phyloP scores from a whole-genome alignment of 2,113 vertebrate species.

The Dinomys branickii region DNA sequence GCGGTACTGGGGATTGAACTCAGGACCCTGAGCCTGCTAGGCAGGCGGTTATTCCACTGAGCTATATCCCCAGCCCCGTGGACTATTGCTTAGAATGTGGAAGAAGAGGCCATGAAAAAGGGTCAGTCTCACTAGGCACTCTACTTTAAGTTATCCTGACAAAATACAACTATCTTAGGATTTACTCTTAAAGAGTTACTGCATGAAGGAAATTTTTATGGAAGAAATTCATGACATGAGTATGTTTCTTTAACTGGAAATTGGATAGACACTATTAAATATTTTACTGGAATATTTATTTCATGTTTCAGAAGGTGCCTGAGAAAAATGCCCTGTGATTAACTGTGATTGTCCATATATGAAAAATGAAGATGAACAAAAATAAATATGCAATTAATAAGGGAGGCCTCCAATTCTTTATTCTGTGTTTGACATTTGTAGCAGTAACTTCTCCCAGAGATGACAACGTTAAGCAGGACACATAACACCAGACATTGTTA shows the following conservation, averaged over 20 bases:
- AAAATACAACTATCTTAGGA: conserved; percentile 57
- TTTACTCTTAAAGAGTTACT: conserved; percentile 36
- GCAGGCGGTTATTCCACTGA: no score
- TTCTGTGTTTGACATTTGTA: not conserved
- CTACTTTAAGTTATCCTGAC: not conserved
- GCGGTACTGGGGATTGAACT: no score
- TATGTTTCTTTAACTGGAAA: conserved; percentile 63
- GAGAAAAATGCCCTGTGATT: conserved; percentile 56
- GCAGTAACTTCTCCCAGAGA: not conserved
- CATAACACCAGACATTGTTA: not conserved
- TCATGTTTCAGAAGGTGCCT: conserved; percentile 23
- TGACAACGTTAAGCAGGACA: not conserved
- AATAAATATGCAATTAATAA: conserved; percentile 50
- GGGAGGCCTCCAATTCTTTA: not conserved
- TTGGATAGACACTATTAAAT: conserved; percentile 52
- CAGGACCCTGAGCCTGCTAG: no score
- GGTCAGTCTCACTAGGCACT: not conserved
- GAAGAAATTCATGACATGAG: conserved; percentile 41
- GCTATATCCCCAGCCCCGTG: no score
- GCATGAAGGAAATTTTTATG: conserved; percentile 47
- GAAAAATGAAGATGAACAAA: conserved; percentile 56
- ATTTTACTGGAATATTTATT: conserved; percentile 69
- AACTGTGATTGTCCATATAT: conserved; percentile 49
- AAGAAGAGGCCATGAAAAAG: not conserved
- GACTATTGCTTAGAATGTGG: not conserved